These are phyloP conservation scores for Ichneumoninae sp. DNA, from an alignment of 2,888 invertebrate species.

Conservation along the genomic window DNA sequence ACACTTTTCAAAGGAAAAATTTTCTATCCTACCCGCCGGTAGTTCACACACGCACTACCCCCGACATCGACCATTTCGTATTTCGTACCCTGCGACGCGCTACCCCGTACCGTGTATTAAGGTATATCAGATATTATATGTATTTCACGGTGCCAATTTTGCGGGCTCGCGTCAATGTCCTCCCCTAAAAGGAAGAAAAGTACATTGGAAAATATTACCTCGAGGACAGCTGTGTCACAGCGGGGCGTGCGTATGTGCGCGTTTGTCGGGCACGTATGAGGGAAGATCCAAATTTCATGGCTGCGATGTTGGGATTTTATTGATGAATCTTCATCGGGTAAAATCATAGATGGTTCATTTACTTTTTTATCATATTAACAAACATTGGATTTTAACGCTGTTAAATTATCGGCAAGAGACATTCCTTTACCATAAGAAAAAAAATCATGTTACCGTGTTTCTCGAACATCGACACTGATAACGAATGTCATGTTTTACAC, in stretches of 20 bases:
- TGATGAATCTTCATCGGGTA: no score
- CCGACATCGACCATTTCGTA: slow-evolving; percentile 12
- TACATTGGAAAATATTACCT: slow-evolving; percentile 5
- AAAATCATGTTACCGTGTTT: no score
- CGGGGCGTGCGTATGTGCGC: neutral
- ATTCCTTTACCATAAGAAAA: no score
- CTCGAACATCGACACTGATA: no score
- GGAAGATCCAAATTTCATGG: neutral
- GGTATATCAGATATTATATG: slow-evolving; percentile 34
- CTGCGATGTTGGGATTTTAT: no score
- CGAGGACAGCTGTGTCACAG: neutral
- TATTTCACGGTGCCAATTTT: slow-evolving; percentile 14
- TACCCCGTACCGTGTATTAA: slow-evolving; percentile 26
- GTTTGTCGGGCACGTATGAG: neutral
- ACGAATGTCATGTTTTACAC: no score
- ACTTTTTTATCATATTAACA: no score
- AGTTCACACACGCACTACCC: slow-evolving; percentile 34
- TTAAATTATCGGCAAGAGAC: no score
- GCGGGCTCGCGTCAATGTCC: neutral
- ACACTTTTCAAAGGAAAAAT: slow-evolving; percentile 26
- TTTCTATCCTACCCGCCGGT: slow-evolving; percentile 29
- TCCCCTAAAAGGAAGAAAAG: neutral
- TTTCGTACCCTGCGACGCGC: neutral
- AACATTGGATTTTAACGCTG: no score
- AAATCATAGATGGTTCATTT: no score